These are phyloP conservation scores for Cladorhizidae sp. DNA, from an alignment of 37 sponge, comb jelly and placozoan genomes.

Conservation along the genomic window DNA sequence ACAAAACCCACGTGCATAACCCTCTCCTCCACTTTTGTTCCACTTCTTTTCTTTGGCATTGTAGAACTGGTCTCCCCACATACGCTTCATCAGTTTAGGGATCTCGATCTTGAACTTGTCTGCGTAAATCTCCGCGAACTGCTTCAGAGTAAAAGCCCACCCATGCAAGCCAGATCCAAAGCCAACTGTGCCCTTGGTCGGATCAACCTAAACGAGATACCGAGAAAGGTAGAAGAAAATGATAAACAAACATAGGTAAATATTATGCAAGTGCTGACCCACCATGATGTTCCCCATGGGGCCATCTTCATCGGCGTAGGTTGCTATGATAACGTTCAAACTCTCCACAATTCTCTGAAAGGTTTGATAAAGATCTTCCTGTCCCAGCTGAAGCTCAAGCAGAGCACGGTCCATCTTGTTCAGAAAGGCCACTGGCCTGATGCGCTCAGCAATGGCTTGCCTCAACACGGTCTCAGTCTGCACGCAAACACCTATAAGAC, in stretches of 20 bases:
- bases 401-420: constrained; percentile 99
- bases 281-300: constrained; percentile 95
- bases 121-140: constrained; percentile 98
- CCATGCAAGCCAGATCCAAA: constrained; percentile 99
- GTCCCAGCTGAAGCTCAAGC: constrained; percentile 96
- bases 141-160: constrained; percentile 99
- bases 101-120: constrained; percentile 97
- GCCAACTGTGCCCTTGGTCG: constrained; percentile 93
- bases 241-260: background rate
- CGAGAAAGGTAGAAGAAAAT: background rate
- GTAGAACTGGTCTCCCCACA: constrained; percentile 98
- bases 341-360: constrained; percentile 97
- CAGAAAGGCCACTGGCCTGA: constrained; percentile 97
- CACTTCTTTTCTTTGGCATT: constrained; percentile 88
- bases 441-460: constrained; percentile 97
- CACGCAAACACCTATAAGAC: constrained; percentile 86
- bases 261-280: background rate
- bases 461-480: constrained; percentile 98
- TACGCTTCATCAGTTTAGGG: constrained; percentile 90
- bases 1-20: constrained; percentile 91
- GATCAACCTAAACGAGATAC: constrained; percentile 73
- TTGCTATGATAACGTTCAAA: constrained; percentile 97
- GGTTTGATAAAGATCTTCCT: constrained; percentile 95
- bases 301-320: constrained; percentile 91
- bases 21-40: constrained; percentile 83